Percentiles rank a stretch among this genome's conserved stretches.
Conservation (phyloP, 2,797 vertebrate species). For the Siniperca undulata region DNA sequence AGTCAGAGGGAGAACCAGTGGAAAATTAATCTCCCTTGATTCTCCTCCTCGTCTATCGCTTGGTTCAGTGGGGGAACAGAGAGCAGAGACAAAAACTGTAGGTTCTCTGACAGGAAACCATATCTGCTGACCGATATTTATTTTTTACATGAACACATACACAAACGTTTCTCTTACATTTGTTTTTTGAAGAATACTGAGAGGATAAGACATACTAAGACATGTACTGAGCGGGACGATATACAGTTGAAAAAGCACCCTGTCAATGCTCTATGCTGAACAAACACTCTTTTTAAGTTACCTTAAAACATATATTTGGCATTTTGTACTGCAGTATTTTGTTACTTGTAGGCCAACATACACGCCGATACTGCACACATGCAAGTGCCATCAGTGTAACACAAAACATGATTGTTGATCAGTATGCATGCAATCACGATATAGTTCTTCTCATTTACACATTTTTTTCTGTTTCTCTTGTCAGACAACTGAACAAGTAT, state of each 20-base stretch:
- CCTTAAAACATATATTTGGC: neutral
- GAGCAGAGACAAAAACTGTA: neutral
- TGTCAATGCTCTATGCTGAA: no score
- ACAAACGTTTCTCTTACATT: neutral
- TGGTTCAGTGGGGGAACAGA: neutral
- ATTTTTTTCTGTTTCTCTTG: neutral
- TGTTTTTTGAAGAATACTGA: neutral
- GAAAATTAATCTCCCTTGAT: constrained; percentile 9
- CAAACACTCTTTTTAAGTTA: no score
- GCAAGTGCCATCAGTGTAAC: neutral
- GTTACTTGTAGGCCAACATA: neutral
- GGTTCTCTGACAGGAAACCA: neutral
- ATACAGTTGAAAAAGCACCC: neutral
- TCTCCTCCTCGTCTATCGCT: neutral
- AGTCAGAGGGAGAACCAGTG: constrained; percentile 24
- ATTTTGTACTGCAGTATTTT: neutral
- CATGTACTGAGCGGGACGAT: neutral
- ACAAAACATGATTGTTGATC: neutral
- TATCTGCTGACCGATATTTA: neutral
- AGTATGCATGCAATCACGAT: neutral
- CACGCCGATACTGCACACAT: neutral
- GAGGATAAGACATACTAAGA: neutral
- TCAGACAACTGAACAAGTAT: neutral
- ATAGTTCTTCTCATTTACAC: neutral
- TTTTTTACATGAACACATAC: neutral